A percentile compares a stretch with the other conserved stretches of the same genome.
These are phyloP conservation scores for Micromesistius poutassou DNA, from an alignment of 2,797 vertebrate species.

Conservation along the genomic window DNA sequence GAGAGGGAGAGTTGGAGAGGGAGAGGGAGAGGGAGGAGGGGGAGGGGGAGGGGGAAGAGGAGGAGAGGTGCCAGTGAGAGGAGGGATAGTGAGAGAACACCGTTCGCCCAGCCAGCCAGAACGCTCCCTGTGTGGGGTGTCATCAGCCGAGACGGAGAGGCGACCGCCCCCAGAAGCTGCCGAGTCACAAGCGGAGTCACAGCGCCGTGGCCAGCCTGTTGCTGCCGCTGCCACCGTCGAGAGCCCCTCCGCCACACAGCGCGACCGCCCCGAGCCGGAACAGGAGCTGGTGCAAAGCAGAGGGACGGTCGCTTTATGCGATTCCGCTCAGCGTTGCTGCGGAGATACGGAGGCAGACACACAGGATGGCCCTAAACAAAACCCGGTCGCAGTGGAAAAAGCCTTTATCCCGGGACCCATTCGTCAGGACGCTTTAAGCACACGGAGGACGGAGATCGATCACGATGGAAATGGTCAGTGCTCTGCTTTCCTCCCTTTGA, in stretches of 20 bases:
- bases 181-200: conserved; percentile 68
- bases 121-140: conserved; percentile 60
- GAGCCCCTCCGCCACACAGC: conserved; percentile 54
- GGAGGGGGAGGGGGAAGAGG: conserved; percentile 44
- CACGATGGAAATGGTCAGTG: conserved; percentile 25
- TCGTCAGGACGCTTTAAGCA: conserved; percentile 38
- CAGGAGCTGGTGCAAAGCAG: conserved; percentile 41
- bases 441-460: conserved; percentile 35
- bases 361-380: conserved; percentile 35
- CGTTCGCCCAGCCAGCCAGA: conserved; percentile 64
- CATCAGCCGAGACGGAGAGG: conserved; percentile 62
- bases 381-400: conserved; percentile 46
- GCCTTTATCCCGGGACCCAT: conserved; percentile 30
- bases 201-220: conserved; percentile 54
- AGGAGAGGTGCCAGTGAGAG: conserved; percentile 55
- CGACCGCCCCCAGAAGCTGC: conserved; percentile 68
- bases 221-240: conserved; percentile 50
- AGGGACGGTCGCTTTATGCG: conserved; percentile 45
- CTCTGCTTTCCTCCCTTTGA: conserved; percentile 11
- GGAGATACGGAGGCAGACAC: conserved; percentile 36
- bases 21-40: background rate
- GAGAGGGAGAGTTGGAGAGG: conserved; percentile 52
- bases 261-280: conserved; percentile 43
- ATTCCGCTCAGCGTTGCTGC: conserved; percentile 48
- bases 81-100: conserved; percentile 54